Conservation (phyloP, 2,888 invertebrate genomes). For the Thecophora atra region DNA sequence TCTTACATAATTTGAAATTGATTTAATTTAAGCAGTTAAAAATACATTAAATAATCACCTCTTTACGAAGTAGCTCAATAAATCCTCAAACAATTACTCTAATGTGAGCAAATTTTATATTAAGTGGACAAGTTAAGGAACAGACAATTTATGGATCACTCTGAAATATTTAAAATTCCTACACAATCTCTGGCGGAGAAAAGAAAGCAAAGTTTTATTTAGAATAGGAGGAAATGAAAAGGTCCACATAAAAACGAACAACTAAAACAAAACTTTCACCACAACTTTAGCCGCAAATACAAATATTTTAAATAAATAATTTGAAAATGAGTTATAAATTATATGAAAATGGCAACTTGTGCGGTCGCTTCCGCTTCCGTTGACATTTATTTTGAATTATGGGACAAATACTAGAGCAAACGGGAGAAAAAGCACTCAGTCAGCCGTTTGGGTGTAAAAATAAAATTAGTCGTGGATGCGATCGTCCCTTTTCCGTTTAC, state of each 20-base stretch:
- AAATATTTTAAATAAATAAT: slow-evolving; percentile 33
- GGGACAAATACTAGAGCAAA: slow-evolving; percentile 42
- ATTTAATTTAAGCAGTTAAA: background rate
- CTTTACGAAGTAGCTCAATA: background rate
- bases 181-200: background rate
- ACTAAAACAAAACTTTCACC: slow-evolving; percentile 18
- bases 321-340: slow-evolving; percentile 21
- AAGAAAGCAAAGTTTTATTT: no score
- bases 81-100: slow-evolving; percentile 23
- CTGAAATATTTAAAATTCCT: background rate
- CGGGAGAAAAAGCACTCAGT: background rate
- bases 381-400: slow-evolving; percentile 50
- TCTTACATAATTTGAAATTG: no score
- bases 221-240: background rate
- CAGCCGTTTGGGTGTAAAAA: background rate
- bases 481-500: no score
- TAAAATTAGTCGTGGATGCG: background rate
- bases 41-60: background rate
- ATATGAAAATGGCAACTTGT: slow-evolving; percentile 25
- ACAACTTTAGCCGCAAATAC: slow-evolving; percentile 14
- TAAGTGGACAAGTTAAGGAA: background rate
- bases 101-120: background rate
- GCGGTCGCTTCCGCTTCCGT: slow-evolving; percentile 36
- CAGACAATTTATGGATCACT: slow-evolving; percentile 30
- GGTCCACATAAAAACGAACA: background rate